Evolutionary conservation across 23 tunicate genomes (phyloP).

Genomic region (Pegea sp.): DNA sequence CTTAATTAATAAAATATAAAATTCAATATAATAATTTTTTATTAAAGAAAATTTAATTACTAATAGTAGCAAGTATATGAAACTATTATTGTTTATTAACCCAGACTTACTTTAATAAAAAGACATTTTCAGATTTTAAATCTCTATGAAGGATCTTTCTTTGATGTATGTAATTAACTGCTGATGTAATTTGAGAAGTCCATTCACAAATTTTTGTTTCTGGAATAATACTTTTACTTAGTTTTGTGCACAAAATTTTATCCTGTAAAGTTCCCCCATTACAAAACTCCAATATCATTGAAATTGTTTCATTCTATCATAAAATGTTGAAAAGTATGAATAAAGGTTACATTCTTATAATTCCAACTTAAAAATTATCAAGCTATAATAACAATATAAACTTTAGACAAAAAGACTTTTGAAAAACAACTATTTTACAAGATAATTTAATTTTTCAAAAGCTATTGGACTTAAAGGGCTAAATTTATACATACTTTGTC

Average conservation of each 20-base stretch:
- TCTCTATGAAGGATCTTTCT: conserved; percentile 54
- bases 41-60: background rate
- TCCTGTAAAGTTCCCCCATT: conserved; percentile 82
- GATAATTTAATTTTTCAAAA: too few relatives aligned
- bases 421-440: background rate
- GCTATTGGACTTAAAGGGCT: too few relatives aligned
- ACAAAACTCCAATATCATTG: conserved; percentile 76
- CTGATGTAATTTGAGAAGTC: conserved; percentile 68
- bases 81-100: background rate
- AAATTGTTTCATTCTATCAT: conserved; percentile 16
- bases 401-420: background rate
- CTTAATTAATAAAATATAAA: background rate
- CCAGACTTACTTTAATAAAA: conserved; percentile 40
- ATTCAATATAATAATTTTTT: background rate
- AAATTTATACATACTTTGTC: conserved; percentile 28
- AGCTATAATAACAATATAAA: background rate
- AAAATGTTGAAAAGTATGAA: background rate
- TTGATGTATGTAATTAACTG: conserved; percentile 62
- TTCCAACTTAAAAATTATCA: background rate
- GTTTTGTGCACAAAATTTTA: conserved; percentile 10
- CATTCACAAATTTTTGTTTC: conserved; percentile 33
- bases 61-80: background rate
- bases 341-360: too few relatives aligned
- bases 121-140: conserved; percentile 83
- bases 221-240: conserved; percentile 6